Base-by-base conservation (phyloP, 2,113 vertebrate genomes). In the Hystrix brachyura region DNA sequence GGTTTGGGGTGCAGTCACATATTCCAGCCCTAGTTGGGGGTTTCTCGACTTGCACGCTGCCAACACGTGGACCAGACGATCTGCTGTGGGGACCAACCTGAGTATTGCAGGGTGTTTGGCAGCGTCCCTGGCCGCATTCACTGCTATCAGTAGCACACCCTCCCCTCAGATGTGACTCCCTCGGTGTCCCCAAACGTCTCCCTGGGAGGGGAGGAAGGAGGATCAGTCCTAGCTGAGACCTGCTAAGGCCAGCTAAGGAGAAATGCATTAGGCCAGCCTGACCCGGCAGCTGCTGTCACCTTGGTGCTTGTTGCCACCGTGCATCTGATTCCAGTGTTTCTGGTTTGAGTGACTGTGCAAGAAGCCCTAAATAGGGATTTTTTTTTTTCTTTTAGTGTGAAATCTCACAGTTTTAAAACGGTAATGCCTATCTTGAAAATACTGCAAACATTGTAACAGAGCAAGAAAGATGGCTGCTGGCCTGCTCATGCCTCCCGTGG, bases 31-130 rank as follows among this genome's bases (percentile, higher is more conserved):
- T 46, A 0, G 1, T 3, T 13, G 18, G 32, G 34, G 18, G 13
- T 17, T 80, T 72, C 55, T 81, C 29, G 5, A 0, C 25, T 2
- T 48, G 17, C 43, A 7, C 62, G 8, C 55, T 27, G 0, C 14
- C 34, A 89, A 7, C 13, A 3, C 18, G 81, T 8, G 67, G 51
- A 25, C n/a, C 32, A 27, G 62, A 18, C 8, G n/a, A 27, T 55
- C 46, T 38, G 51, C 12, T 32, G 18, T 14, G 19, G 7, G 15
- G 51, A 46, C 14, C 23, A 0, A 59, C n/a, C 13, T 86, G 67
- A 82, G 13, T 27, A 18, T 2, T 43, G 10, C 3, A 23, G 43
- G 38, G 3, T 23, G 13, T 15, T 87, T 7, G 29, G n/a, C 53
- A 32, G 4, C 14, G 43, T 65, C 23, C 48, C n/a, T 43, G 5